phyloP scores from a whole-genome alignment of 2,797 vertebrate genomes.

The Scarus forsteni region DNA sequence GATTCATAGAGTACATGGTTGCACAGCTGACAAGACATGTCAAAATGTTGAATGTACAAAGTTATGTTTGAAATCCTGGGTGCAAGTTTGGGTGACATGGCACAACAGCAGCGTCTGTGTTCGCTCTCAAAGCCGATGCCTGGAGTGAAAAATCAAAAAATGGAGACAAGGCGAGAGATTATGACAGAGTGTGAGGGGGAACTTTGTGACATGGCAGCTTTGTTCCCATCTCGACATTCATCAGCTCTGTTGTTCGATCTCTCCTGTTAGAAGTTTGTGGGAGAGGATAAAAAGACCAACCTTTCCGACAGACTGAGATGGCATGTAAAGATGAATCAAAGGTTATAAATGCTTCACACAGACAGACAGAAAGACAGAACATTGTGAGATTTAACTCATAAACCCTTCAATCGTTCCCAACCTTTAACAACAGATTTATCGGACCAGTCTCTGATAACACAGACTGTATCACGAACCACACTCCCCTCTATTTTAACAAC shows the following conservation, averaged over 20 bases:
- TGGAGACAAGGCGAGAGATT: not conserved
- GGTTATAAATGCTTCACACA: not conserved
- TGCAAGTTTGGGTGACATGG: constrained; percentile 8
- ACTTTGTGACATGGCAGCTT: not conserved
- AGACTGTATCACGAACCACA: not conserved
- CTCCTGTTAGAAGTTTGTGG: not conserved
- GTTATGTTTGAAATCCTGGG: not conserved
- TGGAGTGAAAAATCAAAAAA: constrained; percentile 6
- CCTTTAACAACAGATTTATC: not conserved
- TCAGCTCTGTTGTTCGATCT: not conserved
- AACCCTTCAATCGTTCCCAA: not conserved
- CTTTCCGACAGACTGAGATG: not conserved
- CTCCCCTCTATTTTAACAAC: not conserved
- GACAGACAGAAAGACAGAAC: not conserved
- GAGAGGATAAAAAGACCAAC: not conserved
- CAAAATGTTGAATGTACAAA: not conserved
- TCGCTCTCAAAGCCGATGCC: constrained; percentile 13
- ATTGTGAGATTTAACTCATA: constrained; percentile 1
- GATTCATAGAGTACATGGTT: not conserved
- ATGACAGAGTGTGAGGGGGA: not conserved
- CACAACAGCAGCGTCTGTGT: constrained; percentile 7
- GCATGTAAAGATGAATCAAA: not conserved
- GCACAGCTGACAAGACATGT: not conserved
- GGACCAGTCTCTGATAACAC: not conserved
- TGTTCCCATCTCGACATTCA: not conserved